Conservation (phyloP, 1,140 invertebrate genomes). For the Caenorhabditis inopinata region DNA sequence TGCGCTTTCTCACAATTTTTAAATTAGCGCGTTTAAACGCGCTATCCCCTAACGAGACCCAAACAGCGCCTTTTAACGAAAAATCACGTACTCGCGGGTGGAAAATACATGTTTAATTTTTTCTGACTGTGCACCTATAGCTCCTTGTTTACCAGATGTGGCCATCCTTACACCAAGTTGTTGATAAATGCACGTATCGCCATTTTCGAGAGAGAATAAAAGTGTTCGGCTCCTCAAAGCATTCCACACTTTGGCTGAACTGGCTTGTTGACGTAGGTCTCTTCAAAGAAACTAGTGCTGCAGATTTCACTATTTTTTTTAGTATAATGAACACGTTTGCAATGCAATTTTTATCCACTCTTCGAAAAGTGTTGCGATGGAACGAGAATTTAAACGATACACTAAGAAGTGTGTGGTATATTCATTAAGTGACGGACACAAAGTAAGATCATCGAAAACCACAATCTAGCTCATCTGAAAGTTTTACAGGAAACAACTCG, state of each 20-base stretch:
- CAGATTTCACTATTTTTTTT: too few species aligned
- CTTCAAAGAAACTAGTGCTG: not conserved
- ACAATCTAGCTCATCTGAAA: not conserved
- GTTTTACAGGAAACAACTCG: not conserved
- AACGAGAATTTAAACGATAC: slow-evolving; percentile 8
- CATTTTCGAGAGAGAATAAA: slow-evolving; percentile 1
- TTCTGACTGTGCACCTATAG: too few species aligned
- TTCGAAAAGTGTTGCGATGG: not conserved
- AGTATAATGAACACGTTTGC: not conserved
- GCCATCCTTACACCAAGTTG: not conserved
- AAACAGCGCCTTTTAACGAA: too few species aligned
- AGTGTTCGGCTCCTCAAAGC: not conserved
- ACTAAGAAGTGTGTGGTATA: not conserved
- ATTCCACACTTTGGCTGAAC: not conserved
- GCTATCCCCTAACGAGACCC: too few species aligned
- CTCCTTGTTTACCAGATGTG: not conserved
- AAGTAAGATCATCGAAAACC: not conserved
- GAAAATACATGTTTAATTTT: too few species aligned
- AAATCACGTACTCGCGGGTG: too few species aligned
- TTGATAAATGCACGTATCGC: slow-evolving; percentile 1
- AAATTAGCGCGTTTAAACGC: too few species aligned
- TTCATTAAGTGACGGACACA: not conserved
- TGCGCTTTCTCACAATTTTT: too few species aligned
- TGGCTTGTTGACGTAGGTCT: not conserved
- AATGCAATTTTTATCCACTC: not conserved